Evolutionary conservation across 2,113 vertebrate genomes (phyloP).

Genomic region (Struthidea cinerea): DNA sequence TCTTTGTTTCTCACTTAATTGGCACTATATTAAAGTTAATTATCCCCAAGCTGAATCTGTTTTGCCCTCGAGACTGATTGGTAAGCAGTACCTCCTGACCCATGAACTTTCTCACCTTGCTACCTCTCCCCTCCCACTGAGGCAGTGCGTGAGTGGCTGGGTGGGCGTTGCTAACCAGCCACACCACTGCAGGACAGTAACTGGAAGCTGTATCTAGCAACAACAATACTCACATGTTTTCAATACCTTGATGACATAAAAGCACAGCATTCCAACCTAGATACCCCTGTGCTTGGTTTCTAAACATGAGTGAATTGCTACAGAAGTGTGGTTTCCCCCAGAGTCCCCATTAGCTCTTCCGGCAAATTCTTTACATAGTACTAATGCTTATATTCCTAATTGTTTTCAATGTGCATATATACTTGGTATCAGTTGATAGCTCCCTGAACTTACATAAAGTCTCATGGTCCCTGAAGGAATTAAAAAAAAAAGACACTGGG

Average conservation of each 20-base stretch:
- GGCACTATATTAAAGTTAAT: not conserved
- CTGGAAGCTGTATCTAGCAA: not conserved
- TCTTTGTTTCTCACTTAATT: not conserved
- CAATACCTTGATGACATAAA: not conserved
- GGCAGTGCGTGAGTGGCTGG: not conserved
- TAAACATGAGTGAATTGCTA: not conserved
- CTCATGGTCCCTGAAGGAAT: not conserved
- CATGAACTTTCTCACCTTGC: not conserved
- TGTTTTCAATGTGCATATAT: not conserved
- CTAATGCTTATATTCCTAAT: not conserved
- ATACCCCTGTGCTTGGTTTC: not conserved
- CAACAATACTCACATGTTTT: not conserved
- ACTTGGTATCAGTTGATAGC: not conserved
- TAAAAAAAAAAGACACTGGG: not conserved
- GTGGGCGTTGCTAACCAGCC: accelerated
- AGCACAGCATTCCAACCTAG: not conserved
- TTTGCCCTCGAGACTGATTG: not conserved
- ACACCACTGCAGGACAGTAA: not conserved
- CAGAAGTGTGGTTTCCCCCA: not conserved
- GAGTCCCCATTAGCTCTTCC: not conserved
- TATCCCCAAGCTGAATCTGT: not conserved
- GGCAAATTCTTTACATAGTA: not conserved
- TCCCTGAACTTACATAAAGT: not conserved
- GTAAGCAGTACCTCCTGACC: not conserved
- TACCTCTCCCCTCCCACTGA: not conserved